Evolutionary conservation across 2,888 invertebrate species (phyloP).

Genomic region (Mesorhabditis sp.): DNA sequence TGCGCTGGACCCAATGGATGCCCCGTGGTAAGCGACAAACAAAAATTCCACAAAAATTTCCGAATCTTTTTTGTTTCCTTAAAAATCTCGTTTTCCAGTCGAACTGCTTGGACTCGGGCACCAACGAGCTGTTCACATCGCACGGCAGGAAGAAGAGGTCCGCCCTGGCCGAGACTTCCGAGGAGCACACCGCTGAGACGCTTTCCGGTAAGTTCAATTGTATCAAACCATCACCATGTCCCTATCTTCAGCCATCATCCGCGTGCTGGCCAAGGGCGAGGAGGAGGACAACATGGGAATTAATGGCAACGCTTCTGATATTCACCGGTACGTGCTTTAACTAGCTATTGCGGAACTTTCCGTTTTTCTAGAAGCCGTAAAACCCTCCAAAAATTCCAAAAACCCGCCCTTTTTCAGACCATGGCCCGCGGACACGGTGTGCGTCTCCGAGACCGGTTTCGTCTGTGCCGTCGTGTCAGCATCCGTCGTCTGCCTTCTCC

Average conservation of each 20-base stretch:
- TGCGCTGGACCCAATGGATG: slow-evolving; percentile 58
- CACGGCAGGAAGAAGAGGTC: slow-evolving; percentile 57
- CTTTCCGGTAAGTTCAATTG: slow-evolving; percentile 25
- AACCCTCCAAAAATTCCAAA: neutral
- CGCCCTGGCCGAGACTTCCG: slow-evolving; percentile 18
- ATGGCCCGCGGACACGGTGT: slow-evolving; percentile 40
- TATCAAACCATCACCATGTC: neutral
- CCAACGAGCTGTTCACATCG: slow-evolving; percentile 57
- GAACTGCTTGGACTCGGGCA: slow-evolving; percentile 58
- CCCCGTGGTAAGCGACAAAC: slow-evolving; percentile 43
- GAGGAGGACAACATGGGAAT: slow-evolving; percentile 40
- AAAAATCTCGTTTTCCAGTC: slow-evolving; percentile 31
- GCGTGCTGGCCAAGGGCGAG: slow-evolving; percentile 57
- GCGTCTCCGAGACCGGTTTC: slow-evolving; percentile 55
- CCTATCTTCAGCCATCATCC: slow-evolving; percentile 49
- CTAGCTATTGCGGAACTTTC: neutral
- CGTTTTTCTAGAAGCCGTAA: neutral
- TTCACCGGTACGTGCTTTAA: slow-evolving; percentile 17
- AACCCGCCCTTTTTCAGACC: too few relatives aligned
- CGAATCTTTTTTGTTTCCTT: neutral
- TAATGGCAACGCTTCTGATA: slow-evolving; percentile 16
- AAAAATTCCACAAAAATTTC: neutral
- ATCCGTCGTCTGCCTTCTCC: slow-evolving; percentile 54
- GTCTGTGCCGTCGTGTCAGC: slow-evolving; percentile 55
- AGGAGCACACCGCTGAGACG: slow-evolving; percentile 50